Conservation (phyloP, 1,140 invertebrate genomes). For the Drosophila murphyi region DNA sequence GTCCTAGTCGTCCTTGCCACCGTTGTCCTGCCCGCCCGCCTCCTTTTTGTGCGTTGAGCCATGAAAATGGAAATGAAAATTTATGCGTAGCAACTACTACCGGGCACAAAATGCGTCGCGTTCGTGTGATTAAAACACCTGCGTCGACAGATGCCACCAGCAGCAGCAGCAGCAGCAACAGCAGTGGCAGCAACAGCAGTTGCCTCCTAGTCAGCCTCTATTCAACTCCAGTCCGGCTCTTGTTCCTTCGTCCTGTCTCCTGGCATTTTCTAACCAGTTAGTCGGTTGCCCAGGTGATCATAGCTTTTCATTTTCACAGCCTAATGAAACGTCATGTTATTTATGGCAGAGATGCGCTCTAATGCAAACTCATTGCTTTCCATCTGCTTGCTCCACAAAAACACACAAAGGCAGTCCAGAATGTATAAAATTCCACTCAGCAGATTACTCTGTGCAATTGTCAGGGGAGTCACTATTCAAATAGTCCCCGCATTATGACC, state of each 20-base stretch:
- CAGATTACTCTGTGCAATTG: constrained; percentile 14
- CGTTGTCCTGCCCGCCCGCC: constrained; percentile 17
- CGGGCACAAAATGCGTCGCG: constrained; percentile 37
- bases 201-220: not conserved
- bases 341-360: constrained; percentile 69
- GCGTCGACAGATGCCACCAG: constrained; percentile 67
- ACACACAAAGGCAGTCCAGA: constrained; percentile 4
- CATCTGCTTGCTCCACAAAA: constrained; percentile 41
- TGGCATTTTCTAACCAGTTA: constrained; percentile 1
- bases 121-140: constrained; percentile 78
- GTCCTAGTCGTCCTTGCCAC: constrained; percentile 33
- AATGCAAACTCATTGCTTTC: constrained; percentile 75
- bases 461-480: not conserved
- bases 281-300: constrained; percentile 56
- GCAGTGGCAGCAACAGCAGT: constrained; percentile 12
- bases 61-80: constrained; percentile 81
- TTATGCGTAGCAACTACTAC: constrained; percentile 61
- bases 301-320: constrained; percentile 72
- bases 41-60: constrained; percentile 70
- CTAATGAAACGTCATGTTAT: constrained; percentile 82
- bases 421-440: constrained; percentile 17
- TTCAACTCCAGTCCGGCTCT: constrained; percentile 24
- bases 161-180: constrained; percentile 25
- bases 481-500: not conserved
- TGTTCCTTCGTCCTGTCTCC: constrained; percentile 20